Percentiles rank a stretch among this genome's conserved stretches.
Conservation (phyloP, 2,888 invertebrate genomes). For the Mythimna lalbum region DNA sequence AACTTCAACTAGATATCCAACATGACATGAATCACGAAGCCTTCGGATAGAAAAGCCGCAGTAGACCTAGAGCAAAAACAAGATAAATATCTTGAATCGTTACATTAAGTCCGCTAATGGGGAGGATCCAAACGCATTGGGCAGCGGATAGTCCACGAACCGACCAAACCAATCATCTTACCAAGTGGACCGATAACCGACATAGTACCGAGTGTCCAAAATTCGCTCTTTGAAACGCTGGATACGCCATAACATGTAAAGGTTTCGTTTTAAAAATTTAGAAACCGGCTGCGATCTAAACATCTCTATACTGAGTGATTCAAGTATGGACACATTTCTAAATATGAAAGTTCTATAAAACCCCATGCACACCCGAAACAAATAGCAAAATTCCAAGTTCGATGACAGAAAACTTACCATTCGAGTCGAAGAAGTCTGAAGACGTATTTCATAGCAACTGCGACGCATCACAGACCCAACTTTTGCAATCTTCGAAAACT, state of each 20-base stretch:
- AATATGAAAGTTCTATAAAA: slow-evolving; percentile 61
- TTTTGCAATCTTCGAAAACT: slow-evolving; percentile 73
- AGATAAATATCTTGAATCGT: slow-evolving; percentile 30
- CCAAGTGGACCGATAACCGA: slow-evolving; percentile 51
- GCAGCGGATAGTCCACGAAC: slow-evolving; percentile 55
- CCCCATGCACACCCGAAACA: slow-evolving; percentile 78
- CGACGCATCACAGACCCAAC: slow-evolving; percentile 65
- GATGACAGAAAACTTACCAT: slow-evolving; percentile 79
- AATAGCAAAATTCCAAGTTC: slow-evolving; percentile 71
- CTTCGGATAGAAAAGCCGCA: slow-evolving; percentile 46
- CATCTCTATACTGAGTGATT: slow-evolving; percentile 62
- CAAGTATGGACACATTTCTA: slow-evolving; percentile 49
- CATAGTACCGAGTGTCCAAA: slow-evolving; percentile 35
- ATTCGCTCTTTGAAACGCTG: slow-evolving; percentile 54
- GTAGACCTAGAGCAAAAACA: slow-evolving; percentile 54
- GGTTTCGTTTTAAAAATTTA: slow-evolving; percentile 59
- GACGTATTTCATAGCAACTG: slow-evolving; percentile 60
- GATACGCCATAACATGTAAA: slow-evolving; percentile 55
- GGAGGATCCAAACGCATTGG: slow-evolving; percentile 38
- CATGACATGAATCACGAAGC: slow-evolving; percentile 47
- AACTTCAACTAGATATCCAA: slow-evolving; percentile 45
- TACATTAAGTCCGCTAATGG: slow-evolving; percentile 34
- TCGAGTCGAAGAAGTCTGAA: slow-evolving; percentile 62
- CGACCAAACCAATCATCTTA: slow-evolving; percentile 67
- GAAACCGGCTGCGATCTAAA: slow-evolving; percentile 64